A percentile compares a stretch with the other conserved stretches of the same genome.
Evolutionary conservation across 2,888 invertebrate species (phyloP).

Genomic region (Rotaria macrura): DNA sequence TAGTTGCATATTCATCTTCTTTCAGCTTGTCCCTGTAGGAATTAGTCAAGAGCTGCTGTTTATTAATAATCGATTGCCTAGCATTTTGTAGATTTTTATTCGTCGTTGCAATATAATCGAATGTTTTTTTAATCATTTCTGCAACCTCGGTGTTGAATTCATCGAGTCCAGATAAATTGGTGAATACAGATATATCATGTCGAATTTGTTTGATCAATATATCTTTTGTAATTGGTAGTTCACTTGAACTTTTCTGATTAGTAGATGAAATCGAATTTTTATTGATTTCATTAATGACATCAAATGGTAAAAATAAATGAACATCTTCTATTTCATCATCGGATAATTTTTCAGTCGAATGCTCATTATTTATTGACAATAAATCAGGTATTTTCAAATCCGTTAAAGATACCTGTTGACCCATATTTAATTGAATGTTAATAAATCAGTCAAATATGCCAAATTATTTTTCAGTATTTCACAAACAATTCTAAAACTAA

Average conservation of each 20-base stretch:
- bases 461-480: too few relatives aligned
- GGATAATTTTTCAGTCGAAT: background rate
- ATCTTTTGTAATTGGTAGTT: background rate
- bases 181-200: background rate
- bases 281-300: background rate
- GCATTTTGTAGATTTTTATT: background rate
- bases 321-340: background rate
- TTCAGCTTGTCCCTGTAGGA: background rate
- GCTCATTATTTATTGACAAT: background rate
- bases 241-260: too few relatives aligned
- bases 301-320: background rate
- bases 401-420: background rate
- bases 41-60: background rate
- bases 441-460: too few relatives aligned
- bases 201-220: background rate
- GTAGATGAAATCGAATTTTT: background rate
- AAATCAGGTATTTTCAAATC: background rate
- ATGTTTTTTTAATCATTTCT: background rate
- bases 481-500: too few relatives aligned
- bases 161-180: background rate
- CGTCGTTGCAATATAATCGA: background rate
- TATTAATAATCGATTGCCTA: background rate
- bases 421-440: too few relatives aligned
- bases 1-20: background rate
- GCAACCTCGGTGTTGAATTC: background rate